Evolutionary conservation across 2,888 invertebrate genomes (phyloP), one percentile per base, ranked within the genome.

Genomic region (Drosophila greeni): DNA sequence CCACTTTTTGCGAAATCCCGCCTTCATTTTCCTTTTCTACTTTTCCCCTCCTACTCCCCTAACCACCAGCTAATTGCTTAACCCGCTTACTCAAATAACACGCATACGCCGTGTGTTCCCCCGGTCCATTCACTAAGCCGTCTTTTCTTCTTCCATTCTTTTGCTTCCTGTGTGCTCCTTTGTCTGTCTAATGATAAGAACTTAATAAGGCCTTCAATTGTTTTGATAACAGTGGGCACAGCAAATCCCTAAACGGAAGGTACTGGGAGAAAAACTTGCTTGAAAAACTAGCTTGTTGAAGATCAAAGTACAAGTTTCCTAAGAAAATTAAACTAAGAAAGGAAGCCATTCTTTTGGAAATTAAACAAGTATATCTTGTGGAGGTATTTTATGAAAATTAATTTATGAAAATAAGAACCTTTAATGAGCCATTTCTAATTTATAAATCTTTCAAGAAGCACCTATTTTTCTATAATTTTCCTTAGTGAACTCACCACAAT

Each of bases 401-500:
- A n/a, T 34, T 34, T 2, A 34, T n/a, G 0, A 34, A n/a, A 34
- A n/a, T 34, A 2, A 9, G 5, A 0, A n/a, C 9, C 2, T 11
- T 1, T n/a, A 42, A 24, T n/a, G 7, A 24, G 5, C 1, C 8
- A 14, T 8, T 2, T n/a, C 14, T 2, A 2, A 0, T n/a, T 3
- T 23, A 23, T 9, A n/a, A 6, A 16, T 26, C 3, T 2, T 7
- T 5, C 11, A 1, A 5, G n/a, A n/a, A n/a, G n/a, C n/a, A n/a
- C n/a, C n/a, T n/a, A n/a, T n/a, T n/a, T n/a, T n/a, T n/a, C n/a
- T 14, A 1, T 14, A 20, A 3, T 24, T 59, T 23, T 11, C 59
- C 5, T 3, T 3, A 60, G 45, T 60, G 59, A 54, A 90, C 91
- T 92, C 89, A 93, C 93, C 90, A 91, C 91, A 85, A 92, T 90